Evolutionary conservation across 2,113 vertebrate genomes (phyloP), one percentile per base, ranked within the genome.

Genomic region (Clarias macrocephalus): DNA sequence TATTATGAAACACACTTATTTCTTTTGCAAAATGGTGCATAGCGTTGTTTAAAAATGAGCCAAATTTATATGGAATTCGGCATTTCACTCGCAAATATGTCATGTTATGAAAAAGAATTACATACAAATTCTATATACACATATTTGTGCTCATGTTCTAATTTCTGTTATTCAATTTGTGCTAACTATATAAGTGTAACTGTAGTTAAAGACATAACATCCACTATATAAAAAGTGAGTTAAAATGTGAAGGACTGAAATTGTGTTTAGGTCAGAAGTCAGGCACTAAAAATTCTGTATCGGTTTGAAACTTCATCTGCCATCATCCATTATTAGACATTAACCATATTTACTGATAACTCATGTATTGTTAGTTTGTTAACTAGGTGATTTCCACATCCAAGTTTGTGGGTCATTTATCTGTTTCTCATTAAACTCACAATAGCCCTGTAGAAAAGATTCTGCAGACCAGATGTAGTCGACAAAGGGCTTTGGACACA

Each of bases 391-490:
- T 80, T 73, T 52, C 37, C 79, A 33, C 23, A 18, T 85, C 57
- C 18, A 19, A 28, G 56, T 83, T 8, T 59, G 72, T 52, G 54
- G 84, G 70, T 85, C 28, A 81, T 82, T 8, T 75, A 66, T 62
- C 68, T 82, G 84, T 60, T 57, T 52, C 68, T 54, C 25, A 85
- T 63, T 85, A 85, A 77, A 83, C 30, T 37, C 52, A 87, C 81
- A 77, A 57, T 68, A 82, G 59, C 52, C 21, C 62, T 37, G 85
- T 81, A 65, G 48, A 75, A 65, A 75, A 66, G 60, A 77, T 82
- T 56, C 77, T 85, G 79, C 42, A 81, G 16, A 57, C 77, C 87
- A 88, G 87, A 85, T 88, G 84, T 85, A 80, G 37, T 77, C 68
- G 25, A 48, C n/a, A 62, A 81, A 54, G 8, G 16, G 8, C 18